Evolutionary conservation across 2,888 invertebrate species (phyloP), one percentile per base, ranked within the genome.

Genomic region (Neocrepidodera transversa): DNA sequence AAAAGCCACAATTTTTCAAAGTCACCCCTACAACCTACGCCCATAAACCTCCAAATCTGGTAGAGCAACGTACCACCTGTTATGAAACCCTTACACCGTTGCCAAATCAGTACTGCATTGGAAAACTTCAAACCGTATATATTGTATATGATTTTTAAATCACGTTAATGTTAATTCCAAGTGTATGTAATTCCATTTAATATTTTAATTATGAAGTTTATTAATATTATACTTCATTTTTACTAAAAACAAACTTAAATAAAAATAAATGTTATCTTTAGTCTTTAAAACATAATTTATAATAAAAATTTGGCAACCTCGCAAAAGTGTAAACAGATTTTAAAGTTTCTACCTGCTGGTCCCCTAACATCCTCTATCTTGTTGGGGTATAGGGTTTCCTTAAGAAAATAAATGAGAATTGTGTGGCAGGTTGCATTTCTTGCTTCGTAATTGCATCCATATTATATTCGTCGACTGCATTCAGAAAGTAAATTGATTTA

Each of bases 371-470:
- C 58, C 58, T 36, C 45, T 45, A 36, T 53, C 43, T 58, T 42
- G 26, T 45, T 47, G 36, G 32, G 30, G 60, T 60, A 36, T 60
- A 47, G 60, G 55, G 51, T 60, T 60, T 60, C 60, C 40, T 56
- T 23, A 54, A 51, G 35, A 60, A 60, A 60, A 60, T 60, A 56
- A 60, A 60, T 47, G 51, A 45, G 55, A 43, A 51, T 36, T 50
- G 38, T 38, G 30, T 60, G 59, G 50, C 59, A 60, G 60, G 60
- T 56, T 55, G 47, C 40, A 47, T 52, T 52, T 58, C 38, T 47
- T 16, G 18, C 52, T 40, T 40, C 13, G 14, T 45, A 36, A 54
- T 54, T 54, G 45, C 35, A 54, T 54, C 47, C 53, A 23, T n/a
- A n/a, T n/a, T n/a, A n/a, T n/a, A n/a, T n/a, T n/a, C n/a, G n/a